phyloP scores from a whole-genome alignment of 2,113 vertebrate genomes.

The Cololabis saira region DNA sequence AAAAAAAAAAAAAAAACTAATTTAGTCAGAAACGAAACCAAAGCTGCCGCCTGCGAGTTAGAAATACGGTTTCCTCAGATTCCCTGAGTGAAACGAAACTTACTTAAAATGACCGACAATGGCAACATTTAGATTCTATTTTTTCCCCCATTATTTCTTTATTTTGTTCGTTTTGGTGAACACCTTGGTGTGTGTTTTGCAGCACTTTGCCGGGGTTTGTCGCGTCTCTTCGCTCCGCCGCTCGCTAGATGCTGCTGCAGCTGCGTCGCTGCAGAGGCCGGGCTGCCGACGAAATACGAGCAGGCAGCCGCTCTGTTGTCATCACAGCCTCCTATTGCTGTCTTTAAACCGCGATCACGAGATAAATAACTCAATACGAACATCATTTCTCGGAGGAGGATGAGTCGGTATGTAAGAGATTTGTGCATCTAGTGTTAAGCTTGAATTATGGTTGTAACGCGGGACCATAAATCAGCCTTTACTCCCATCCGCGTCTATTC shows the following conservation, averaged over 20 bases:
- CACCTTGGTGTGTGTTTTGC: neutral
- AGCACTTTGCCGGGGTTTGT: neutral
- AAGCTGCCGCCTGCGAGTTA: fast-evolving
- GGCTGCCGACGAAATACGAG: neutral
- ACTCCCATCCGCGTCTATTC: neutral
- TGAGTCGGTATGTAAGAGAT: constrained; percentile 38
- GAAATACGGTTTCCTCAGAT: neutral
- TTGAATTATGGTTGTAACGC: too few species aligned
- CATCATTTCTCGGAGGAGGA: neutral
- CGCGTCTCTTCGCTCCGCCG: constrained; percentile 44
- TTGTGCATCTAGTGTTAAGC: neutral
- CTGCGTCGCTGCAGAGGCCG: neutral
- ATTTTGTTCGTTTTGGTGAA: too few species aligned
- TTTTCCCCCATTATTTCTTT: too few species aligned
- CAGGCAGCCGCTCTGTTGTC: neutral
- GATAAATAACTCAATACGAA: neutral
- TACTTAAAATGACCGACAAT: too few species aligned
- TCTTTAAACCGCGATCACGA: neutral
- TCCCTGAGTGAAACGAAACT: constrained; percentile 14
- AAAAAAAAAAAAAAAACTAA: too few species aligned
- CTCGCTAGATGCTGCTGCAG: constrained; percentile 67
- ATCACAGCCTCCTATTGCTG: neutral
- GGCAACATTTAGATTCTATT: too few species aligned
- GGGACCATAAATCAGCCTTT: too few species aligned
- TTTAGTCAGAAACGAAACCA: constrained; percentile 31